phyloP scores from a whole-genome alignment of 2,797 vertebrate genomes.

The Alfaro cultratus region DNA sequence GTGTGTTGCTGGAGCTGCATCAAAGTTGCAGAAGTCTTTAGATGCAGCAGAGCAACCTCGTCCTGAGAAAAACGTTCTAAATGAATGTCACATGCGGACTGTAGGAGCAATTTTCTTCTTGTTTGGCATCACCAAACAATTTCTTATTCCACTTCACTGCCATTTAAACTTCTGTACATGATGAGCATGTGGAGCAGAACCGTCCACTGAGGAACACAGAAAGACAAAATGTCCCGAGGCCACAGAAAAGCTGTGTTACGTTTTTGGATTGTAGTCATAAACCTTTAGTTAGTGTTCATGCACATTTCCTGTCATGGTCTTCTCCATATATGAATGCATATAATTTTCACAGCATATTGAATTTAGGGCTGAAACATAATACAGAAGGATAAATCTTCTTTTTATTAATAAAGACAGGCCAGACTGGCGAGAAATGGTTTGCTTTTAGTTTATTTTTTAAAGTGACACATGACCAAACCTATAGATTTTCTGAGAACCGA shows the following conservation, averaged over 20 bases:
- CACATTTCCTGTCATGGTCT: slow-evolving; percentile 39
- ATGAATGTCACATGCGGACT: slow-evolving; percentile 50
- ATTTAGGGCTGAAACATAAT: slow-evolving; percentile 44
- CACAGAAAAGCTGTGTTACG: slow-evolving; percentile 23
- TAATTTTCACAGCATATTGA: slow-evolving; percentile 56
- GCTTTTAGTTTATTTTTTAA: slow-evolving; percentile 41
- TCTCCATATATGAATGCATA: slow-evolving; percentile 47
- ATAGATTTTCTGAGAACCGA: slow-evolving; percentile 39
- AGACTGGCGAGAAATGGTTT: slow-evolving; percentile 25
- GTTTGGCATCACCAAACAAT: slow-evolving; percentile 41
- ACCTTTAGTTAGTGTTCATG: slow-evolving; percentile 35
- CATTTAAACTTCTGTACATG: slow-evolving; percentile 31
- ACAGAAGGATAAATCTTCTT: slow-evolving; percentile 50
- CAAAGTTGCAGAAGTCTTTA: slow-evolving; percentile 33
- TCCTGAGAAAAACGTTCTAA: slow-evolving; percentile 30
- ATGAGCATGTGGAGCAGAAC: slow-evolving; percentile 33
- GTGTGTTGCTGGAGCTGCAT: slow-evolving; percentile 21
- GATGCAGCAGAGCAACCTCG: slow-evolving; percentile 24
- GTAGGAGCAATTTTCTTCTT: slow-evolving; percentile 34
- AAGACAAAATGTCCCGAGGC: slow-evolving; percentile 22
- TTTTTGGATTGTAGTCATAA: slow-evolving; percentile 22
- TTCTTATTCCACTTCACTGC: slow-evolving; percentile 56
- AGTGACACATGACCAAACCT: slow-evolving; percentile 37
- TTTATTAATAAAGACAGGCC: slow-evolving; percentile 40
- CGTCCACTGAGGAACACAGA: slow-evolving; percentile 32